A percentile compares a stretch with the other conserved stretches of the same genome.
These are phyloP conservation scores for Pyxicephalus adspersus DNA, from an alignment of 2,113 vertebrate genomes.

Conservation along the genomic window DNA sequence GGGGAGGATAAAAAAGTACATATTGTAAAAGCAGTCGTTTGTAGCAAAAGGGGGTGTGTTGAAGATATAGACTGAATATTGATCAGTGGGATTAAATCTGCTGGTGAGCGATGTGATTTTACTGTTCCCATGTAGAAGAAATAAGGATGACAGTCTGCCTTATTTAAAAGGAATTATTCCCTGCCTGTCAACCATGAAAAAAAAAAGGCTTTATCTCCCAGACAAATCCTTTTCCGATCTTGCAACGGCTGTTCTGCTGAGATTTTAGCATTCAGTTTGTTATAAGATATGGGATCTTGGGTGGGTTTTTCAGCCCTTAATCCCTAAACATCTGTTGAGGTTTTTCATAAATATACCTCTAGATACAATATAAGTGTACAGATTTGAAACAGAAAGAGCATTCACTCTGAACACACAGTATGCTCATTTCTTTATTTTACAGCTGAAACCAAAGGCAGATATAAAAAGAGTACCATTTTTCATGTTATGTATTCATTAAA, in stretches of 20 bases:
- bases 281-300: conserved; percentile 27
- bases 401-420: neutral
- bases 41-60: no score
- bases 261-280: conserved; percentile 36
- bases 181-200: conserved; percentile 4
- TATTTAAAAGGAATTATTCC: conserved; percentile 37
- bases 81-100: conserved; percentile 11
- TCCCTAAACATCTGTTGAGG: conserved; percentile 54
- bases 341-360: conserved; percentile 5
- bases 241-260: conserved; percentile 16
- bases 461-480: no score
- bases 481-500: no score
- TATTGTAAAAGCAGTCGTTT: no score
- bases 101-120: neutral
- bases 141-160: neutral
- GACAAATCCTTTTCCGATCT: conserved; percentile 48
- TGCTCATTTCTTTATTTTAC: neutral
- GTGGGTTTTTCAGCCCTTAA: conserved; percentile 37
- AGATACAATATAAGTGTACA: neutral
- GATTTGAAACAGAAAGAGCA: conserved; percentile 7
- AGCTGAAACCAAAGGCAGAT: no score
- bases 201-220: conserved; percentile 31
- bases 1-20: no score
- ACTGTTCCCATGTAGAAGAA: neutral
- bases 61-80: no score